Evolutionary conservation across 2,113 vertebrate genomes (phyloP).

Genomic region (Percopsis transmontana): DNA sequence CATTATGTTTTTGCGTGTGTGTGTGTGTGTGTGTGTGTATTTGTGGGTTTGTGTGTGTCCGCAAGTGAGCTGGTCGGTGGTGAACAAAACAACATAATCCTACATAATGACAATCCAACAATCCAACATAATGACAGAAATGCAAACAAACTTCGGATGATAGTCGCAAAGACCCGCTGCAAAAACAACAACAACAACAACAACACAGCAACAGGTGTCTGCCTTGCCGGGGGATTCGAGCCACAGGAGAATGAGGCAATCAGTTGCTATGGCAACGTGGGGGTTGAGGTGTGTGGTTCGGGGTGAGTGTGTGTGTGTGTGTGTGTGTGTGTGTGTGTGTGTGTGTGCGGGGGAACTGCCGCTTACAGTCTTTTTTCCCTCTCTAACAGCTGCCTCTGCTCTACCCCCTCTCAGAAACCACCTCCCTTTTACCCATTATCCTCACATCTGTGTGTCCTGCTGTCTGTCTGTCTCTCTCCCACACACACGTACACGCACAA

Average conservation of each 20-base stretch:
- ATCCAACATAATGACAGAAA: slow-evolving; percentile 3
- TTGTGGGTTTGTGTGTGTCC: not conserved
- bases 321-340: slow-evolving; percentile 26
- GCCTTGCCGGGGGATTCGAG: slow-evolving; percentile 21
- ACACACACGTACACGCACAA: slow-evolving; percentile 7
- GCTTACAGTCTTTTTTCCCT: slow-evolving; percentile 40
- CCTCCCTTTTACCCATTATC: not conserved
- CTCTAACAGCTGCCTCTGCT: slow-evolving; percentile 3
- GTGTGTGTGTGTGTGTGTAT: not conserved
- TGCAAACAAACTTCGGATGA: not conserved
- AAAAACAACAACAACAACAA: slow-evolving; percentile 6
- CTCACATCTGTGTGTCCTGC: not conserved
- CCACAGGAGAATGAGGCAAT: slow-evolving; percentile 52
- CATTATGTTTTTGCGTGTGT: not conserved
- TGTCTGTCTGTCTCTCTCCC: slow-evolving; percentile 6
- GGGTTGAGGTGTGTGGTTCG: slow-evolving; percentile 6
- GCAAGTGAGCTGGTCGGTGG: not conserved
- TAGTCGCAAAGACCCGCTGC: not conserved
- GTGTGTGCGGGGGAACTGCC: slow-evolving; percentile 48
- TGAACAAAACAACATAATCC: slow-evolving; percentile 18
- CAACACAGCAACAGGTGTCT: slow-evolving; percentile 35
- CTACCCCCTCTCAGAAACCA: slow-evolving; percentile 14
- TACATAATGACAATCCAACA: slow-evolving; percentile 3
- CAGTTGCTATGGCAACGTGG: slow-evolving; percentile 56
- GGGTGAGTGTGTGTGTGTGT: not conserved